Percentiles rank a stretch among this genome's conserved stretches.
These are phyloP conservation scores for Gryllus bimaculatus DNA, from an alignment of 1,140 invertebrate genomes.

Conservation along the genomic window DNA sequence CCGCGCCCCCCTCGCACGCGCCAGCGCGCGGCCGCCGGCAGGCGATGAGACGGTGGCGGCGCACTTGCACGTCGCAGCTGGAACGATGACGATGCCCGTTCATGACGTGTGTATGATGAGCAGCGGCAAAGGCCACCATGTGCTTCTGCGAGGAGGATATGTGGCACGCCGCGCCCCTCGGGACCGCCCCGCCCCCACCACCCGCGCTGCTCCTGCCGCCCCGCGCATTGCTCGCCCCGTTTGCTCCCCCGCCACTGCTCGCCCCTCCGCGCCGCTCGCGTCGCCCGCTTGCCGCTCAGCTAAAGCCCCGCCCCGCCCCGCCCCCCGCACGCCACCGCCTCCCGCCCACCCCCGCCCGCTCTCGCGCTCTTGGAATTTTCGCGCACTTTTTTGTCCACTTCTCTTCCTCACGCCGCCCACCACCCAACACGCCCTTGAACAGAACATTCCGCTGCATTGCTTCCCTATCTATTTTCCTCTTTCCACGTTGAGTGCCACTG, in stretches of 20 bases:
- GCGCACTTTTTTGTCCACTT: background rate
- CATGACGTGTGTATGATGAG: slow-evolving; percentile 97
- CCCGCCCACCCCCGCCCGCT: background rate
- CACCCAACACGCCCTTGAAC: background rate
- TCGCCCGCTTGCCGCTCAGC: background rate
- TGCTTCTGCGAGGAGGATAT: slow-evolving; percentile 95
- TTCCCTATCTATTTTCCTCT: background rate
- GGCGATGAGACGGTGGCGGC: slow-evolving; percentile 74
- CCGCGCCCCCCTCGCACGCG: no score
- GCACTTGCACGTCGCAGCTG: slow-evolving; percentile 84
- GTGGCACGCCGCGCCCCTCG: slow-evolving; percentile 60
- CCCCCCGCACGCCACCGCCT: background rate
- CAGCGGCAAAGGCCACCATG: slow-evolving; percentile 91
- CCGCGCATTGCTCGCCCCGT: slow-evolving; percentile 23
- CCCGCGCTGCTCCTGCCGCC: background rate
- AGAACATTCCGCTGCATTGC: background rate
- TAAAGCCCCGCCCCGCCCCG: background rate
- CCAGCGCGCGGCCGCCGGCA: slow-evolving; percentile 32
- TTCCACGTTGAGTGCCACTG: no score
- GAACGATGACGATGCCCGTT: slow-evolving; percentile 92
- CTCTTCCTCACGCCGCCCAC: background rate
- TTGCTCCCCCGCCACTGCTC: background rate
- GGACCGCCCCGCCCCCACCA: background rate
- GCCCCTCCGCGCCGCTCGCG: slow-evolving; percentile 7
- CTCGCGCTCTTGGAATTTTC: background rate